A percentile compares a stretch with the other conserved stretches of the same genome.
These are phyloP conservation scores for Pemphredon lugubris DNA, from an alignment of 2,888 invertebrate species.

Conservation along the genomic window DNA sequence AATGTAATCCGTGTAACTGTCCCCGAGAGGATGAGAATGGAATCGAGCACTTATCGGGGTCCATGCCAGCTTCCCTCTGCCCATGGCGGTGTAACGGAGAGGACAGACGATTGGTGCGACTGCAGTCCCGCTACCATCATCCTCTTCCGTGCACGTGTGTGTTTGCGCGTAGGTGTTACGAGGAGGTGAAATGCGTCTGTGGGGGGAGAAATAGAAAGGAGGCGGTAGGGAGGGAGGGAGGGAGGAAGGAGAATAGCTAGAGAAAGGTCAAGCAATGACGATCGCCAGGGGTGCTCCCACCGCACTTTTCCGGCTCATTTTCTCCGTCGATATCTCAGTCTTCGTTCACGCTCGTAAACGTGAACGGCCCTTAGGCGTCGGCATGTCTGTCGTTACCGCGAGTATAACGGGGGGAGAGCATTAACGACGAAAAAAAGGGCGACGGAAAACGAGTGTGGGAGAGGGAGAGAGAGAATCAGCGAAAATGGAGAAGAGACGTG, in stretches of 20 bases:
- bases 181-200: background rate
- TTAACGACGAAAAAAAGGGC: constrained; percentile 56
- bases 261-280: constrained; percentile 70
- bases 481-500: constrained; percentile 29
- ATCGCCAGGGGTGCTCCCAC: constrained; percentile 69
- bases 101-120: constrained; percentile 33
- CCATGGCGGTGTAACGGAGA: constrained; percentile 20
- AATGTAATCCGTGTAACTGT: constrained; percentile 73
- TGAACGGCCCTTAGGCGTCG: constrained; percentile 76
- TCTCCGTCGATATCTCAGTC: constrained; percentile 70
- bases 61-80: constrained; percentile 52
- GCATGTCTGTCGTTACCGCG: constrained; percentile 69
- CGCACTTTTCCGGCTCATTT: constrained; percentile 76
- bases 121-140: constrained; percentile 50
- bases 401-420: constrained; percentile 59
- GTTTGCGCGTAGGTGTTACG: constrained; percentile 9
- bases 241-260: constrained; percentile 33
- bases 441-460: constrained; percentile 31
- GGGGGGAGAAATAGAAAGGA: background rate
- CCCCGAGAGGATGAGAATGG: constrained; percentile 71
- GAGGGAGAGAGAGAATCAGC: constrained; percentile 23
- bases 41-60: constrained; percentile 73
- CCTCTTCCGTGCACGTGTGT: constrained; percentile 16
- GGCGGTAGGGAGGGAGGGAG: no score
- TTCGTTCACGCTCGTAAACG: constrained; percentile 73